Conservation (phyloP, 1,140 invertebrate species). For the Drosophila pandora region DNA sequence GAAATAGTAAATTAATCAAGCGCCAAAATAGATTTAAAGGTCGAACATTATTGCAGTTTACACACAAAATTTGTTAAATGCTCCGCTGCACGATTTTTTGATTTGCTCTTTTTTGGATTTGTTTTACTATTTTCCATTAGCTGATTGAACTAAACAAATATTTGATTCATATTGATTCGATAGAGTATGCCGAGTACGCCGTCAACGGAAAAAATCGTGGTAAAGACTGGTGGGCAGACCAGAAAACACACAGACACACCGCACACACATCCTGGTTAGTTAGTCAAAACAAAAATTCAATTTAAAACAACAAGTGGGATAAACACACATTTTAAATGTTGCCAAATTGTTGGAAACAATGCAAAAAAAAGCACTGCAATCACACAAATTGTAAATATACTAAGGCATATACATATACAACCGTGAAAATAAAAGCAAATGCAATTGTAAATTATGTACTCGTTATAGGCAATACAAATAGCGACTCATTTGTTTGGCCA, state of each 20-base stretch:
- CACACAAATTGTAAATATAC: conserved; percentile 24
- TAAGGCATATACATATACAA: conserved; percentile 33
- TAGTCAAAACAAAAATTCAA: conserved; percentile 35
- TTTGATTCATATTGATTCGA: background rate
- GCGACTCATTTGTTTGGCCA: conserved; percentile 42
- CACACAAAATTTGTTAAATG: background rate
- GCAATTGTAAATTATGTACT: conserved; percentile 76
- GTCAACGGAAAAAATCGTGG: background rate
- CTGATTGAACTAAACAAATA: background rate
- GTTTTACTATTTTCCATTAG: background rate
- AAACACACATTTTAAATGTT: conserved; percentile 43
- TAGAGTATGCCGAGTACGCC: conserved; percentile 15
- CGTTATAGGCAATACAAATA: conserved; percentile 53
- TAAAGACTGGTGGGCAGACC: conserved; percentile 5
- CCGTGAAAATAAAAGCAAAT: conserved; percentile 34
- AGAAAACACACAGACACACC: conserved; percentile 10
- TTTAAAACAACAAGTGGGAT: conserved; percentile 31
- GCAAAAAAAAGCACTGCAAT: conserved; percentile 21
- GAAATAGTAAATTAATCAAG: conserved; percentile 41
- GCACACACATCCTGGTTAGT: conserved; percentile 36
- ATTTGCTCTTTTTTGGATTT: background rate
- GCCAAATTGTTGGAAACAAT: conserved; percentile 48
- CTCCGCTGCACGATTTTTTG: background rate
- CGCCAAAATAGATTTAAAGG: background rate
- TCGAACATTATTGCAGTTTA: background rate